Conservation (phyloP, 2,113 vertebrate genomes). For the Podarcis muralis region DNA sequence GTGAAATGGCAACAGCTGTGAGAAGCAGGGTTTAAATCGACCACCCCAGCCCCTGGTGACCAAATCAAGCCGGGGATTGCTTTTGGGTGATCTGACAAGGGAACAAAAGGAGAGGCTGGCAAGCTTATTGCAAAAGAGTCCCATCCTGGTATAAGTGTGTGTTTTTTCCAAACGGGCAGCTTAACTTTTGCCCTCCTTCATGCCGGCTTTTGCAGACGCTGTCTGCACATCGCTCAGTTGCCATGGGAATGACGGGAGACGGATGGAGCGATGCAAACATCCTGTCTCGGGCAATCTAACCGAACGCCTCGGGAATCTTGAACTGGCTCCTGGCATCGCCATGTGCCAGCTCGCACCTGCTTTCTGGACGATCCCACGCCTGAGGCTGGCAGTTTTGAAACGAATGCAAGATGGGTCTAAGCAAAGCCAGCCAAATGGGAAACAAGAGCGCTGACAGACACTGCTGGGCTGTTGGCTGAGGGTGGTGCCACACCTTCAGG, state of each 20-base stretch:
- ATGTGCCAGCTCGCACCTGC: background rate
- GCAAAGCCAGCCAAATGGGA: background rate
- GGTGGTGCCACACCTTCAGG: no score
- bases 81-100: background rate
- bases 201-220: slow-evolving; percentile 23
- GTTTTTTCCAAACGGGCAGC: background rate
- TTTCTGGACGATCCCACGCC: background rate
- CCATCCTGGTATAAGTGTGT: background rate
- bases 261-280: slow-evolving; percentile 15
- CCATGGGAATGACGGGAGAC: slow-evolving; percentile 45
- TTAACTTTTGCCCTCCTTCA: background rate
- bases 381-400: no score
- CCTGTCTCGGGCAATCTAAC: slow-evolving; percentile 7
- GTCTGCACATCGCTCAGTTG: slow-evolving; percentile 43
- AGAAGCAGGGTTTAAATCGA: background rate
- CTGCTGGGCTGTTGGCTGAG: no score
- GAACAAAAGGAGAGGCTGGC: background rate
- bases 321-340: background rate
- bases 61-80: background rate
- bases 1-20: slow-evolving; percentile 18
- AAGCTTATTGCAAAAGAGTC: background rate
- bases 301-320: slow-evolving; percentile 11
- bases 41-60: background rate
- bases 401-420: background rate
- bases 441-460: no score